Conservation (phyloP, 1,140 invertebrate genomes). For the Cepaea nemoralis region DNA sequence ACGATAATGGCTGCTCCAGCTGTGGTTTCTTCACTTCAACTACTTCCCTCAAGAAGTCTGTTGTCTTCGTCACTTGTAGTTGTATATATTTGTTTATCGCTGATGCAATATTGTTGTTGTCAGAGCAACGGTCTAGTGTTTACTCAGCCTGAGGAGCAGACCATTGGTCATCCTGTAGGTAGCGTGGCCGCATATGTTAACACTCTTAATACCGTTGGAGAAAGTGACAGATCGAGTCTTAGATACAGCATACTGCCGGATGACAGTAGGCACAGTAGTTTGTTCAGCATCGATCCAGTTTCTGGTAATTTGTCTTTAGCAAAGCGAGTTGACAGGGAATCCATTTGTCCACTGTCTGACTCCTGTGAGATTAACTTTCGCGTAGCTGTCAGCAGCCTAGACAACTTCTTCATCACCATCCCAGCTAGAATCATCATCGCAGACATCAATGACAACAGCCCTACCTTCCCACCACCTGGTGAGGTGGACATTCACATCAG, state of each 20-base stretch:
- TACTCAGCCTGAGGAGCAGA: slow-evolving; percentile 39
- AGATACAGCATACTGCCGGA: slow-evolving; percentile 48
- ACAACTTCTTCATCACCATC: slow-evolving; percentile 45
- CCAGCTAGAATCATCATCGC: slow-evolving; percentile 51
- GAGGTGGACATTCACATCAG: slow-evolving; percentile 47
- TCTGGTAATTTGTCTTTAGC: slow-evolving; percentile 42
- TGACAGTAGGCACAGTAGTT: slow-evolving; percentile 72
- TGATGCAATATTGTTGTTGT: neutral
- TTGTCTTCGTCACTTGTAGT: neutral
- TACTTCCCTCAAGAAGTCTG: neutral
- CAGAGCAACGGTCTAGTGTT: slow-evolving; percentile 22
- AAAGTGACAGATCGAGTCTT: slow-evolving; percentile 22
- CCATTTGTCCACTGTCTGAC: slow-evolving; percentile 38
- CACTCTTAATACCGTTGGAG: slow-evolving; percentile 16
- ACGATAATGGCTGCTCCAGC: neutral
- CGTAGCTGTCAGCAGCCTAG: slow-evolving; percentile 35
- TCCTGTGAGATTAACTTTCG: slow-evolving; percentile 50
- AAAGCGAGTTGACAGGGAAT: slow-evolving; percentile 46
- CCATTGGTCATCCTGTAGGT: slow-evolving; percentile 35
- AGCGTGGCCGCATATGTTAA: slow-evolving; percentile 31
- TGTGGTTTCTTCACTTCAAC: neutral
- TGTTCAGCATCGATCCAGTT: slow-evolving; percentile 41
- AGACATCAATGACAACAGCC: slow-evolving; percentile 94
- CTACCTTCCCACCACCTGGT: slow-evolving; percentile 77
- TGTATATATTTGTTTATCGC: neutral